Evolutionary conservation across 1,140 invertebrate species (phyloP).

Genomic region (Spodoptera frugiperda): DNA sequence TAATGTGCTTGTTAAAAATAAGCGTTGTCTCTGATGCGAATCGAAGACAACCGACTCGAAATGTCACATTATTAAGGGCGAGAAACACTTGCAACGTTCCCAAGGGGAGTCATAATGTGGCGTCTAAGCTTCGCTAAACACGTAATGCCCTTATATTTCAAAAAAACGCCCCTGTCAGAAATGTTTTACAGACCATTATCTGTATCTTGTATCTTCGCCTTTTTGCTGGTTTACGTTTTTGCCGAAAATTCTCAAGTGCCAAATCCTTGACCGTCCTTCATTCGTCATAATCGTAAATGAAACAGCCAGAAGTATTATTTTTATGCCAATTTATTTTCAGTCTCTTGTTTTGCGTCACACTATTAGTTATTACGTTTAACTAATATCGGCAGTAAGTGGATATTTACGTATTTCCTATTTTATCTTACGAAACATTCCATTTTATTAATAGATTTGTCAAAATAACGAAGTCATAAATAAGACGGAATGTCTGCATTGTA

Average conservation of each 20-base stretch:
- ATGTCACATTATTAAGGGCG: constrained; percentile 27
- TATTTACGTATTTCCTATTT: no score
- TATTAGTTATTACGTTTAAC: background rate
- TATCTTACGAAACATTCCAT: no score
- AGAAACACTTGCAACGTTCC: constrained; percentile 51
- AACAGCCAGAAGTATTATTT: background rate
- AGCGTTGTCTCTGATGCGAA: constrained; percentile 24
- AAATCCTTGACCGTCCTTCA: constrained; percentile 45
- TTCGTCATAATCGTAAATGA: constrained; percentile 25
- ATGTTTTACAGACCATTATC: constrained; percentile 47
- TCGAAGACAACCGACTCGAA: constrained; percentile 34
- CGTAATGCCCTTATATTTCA: constrained; percentile 56
- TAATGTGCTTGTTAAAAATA: background rate
- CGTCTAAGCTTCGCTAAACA: constrained; percentile 53
- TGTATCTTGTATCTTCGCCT: constrained; percentile 33
- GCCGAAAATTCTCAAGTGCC: constrained; percentile 25
- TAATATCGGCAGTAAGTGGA: no score
- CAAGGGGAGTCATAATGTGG: constrained; percentile 54
- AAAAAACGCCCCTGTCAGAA: constrained; percentile 23
- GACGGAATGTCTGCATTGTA: constrained; percentile 26
- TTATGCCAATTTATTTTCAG: background rate
- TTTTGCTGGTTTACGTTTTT: constrained; percentile 42
- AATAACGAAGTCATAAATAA: background rate
- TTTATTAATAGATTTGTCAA: constrained; percentile 15
- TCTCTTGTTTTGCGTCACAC: background rate